Conservation (phyloP, 2,888 invertebrate species). For the Aquatica leii region DNA sequence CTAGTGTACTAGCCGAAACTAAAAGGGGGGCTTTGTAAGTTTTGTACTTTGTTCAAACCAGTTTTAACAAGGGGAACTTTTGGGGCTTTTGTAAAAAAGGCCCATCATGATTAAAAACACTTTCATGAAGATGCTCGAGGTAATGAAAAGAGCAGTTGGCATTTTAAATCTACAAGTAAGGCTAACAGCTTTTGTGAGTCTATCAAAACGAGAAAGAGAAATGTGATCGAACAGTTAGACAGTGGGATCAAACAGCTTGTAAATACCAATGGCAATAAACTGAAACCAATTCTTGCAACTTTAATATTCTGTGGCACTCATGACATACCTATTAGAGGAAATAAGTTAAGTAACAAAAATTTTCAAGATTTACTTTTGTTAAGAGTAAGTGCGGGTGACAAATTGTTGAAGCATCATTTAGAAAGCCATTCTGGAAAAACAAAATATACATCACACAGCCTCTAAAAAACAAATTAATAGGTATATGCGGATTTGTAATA, state of each 20-base stretch:
- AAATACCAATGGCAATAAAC: constrained; percentile 1
- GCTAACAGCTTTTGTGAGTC: constrained; percentile 3
- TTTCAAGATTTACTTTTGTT: constrained; percentile 4
- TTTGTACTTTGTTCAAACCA: not conserved
- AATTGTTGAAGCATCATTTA: not conserved
- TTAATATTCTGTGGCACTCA: too few relatives aligned
- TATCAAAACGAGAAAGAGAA: not conserved
- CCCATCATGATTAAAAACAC: constrained; percentile 4
- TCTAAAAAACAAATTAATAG: too few relatives aligned
- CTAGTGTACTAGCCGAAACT: not conserved
- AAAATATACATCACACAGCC: too few relatives aligned
- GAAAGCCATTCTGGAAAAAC: too few relatives aligned
- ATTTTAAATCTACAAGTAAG: not conserved
- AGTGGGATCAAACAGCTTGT: not conserved
- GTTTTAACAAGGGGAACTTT: too few relatives aligned
- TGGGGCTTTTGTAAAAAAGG: not conserved
- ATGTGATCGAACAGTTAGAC: not conserved
- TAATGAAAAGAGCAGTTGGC: not conserved
- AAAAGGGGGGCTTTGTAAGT: not conserved
- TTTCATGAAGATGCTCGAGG: constrained; percentile 1
- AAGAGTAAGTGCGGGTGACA: not conserved
- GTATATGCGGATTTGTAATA: too few relatives aligned
- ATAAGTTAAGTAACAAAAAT: not conserved
- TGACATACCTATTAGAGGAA: constrained; percentile 1
- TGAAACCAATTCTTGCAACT: not conserved